Conservation (phyloP, 2,797 vertebrate genomes). For the Buphagus erythrorhynchus region DNA sequence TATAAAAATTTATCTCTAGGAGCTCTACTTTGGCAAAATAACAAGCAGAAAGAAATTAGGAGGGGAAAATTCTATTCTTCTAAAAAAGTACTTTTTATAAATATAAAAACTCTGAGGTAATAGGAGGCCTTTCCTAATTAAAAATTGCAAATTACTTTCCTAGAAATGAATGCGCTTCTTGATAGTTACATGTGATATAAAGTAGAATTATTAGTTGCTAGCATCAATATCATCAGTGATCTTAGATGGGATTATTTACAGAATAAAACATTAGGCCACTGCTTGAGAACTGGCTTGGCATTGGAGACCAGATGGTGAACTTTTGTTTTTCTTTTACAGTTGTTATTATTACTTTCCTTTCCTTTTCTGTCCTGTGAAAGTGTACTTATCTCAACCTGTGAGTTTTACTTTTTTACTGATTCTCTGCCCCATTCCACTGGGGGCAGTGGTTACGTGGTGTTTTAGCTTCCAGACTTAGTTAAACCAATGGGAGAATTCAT, state of each 20-base stretch:
- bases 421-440: neutral
- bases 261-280: neutral
- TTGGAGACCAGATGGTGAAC: neutral
- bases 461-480: neutral
- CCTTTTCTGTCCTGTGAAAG: neutral
- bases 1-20: neutral
- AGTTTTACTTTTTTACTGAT: neutral
- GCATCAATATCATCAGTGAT: neutral
- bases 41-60: neutral
- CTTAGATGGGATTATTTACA: neutral
- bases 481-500: neutral
- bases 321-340: neutral
- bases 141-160: neutral
- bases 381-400: neutral
- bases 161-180: neutral
- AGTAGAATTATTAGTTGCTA: neutral
- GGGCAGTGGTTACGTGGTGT: neutral
- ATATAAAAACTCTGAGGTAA: neutral
- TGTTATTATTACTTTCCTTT: neutral
- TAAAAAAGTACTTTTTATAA: neutral
- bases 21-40: neutral
- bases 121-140: neutral
- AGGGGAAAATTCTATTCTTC: neutral
- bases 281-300: neutral
- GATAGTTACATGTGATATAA: neutral